Evolutionary conservation across 1,140 invertebrate genomes (phyloP), one percentile per base, ranked within the genome.

Genomic region (Dysdera silvatica): DNA sequence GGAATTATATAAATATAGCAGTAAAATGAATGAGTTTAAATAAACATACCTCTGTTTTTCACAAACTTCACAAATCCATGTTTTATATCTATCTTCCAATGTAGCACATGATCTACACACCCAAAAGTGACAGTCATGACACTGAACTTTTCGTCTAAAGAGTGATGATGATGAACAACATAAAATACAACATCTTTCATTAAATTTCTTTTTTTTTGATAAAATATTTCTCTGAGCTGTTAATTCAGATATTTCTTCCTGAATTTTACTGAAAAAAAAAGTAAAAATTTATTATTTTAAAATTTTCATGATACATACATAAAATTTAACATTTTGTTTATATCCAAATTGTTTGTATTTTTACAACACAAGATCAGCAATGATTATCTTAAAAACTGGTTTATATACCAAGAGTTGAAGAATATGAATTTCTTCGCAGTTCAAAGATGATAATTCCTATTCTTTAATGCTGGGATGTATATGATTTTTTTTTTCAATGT

Each of bases 181-280:
- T 4, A 74, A 66, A 28, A 76, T 71, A 67, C 76, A 77, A 37
- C 73, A 74, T 60, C 73, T 73, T 56, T 76, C 73, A 64, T 77
- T 77, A 32, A 77, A 74, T 29, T 70, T 70, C 29, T 69, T 71
- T 33, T 72, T 61, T 51, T 71, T 67, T 7, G 73, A 49, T 4
- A 76, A 58, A 31, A 75, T 62, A 26, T 58, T 67, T 2, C 68
- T 66, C 63, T 74, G 73, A 3, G 65, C 65, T 24, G 73, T 68
- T 32, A 75, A 71, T 26, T 72, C 67, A 33, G 68, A 55, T 3
- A 77, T 48, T 10, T 69, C 68, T 56, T 72, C 70, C 54, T 76
- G 70, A 23, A 76, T 71, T 70, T 74, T 71, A 51, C 76, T 77
- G 65, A 48, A 72, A 72, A 53, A 61, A 40, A 53, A 65, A 68